A percentile compares a stretch with the other conserved stretches of the same genome.
Conservation (phyloP, 2,888 invertebrate species). For the Diarsia dahlii region DNA sequence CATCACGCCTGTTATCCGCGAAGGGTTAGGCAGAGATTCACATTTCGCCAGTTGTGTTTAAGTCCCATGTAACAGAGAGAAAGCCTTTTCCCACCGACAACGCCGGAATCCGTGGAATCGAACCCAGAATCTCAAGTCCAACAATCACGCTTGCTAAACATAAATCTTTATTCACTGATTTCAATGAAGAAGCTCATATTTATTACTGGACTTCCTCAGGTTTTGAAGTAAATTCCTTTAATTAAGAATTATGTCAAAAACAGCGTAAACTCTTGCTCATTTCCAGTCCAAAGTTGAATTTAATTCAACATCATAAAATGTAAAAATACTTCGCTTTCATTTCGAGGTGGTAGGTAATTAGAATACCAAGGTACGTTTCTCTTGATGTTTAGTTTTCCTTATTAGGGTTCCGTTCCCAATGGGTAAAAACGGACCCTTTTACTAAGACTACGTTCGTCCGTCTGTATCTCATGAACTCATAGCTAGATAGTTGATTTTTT, state of each 20-base stretch:
- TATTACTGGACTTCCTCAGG: neutral
- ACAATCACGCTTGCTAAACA: neutral
- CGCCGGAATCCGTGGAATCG: no score
- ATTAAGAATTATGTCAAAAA: constrained; percentile 42
- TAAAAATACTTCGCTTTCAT: constrained; percentile 37
- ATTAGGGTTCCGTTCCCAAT: neutral
- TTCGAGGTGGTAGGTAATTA: constrained; percentile 59
- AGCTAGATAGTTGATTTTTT: no score
- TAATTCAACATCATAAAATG: constrained; percentile 41
- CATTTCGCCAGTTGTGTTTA: no score
- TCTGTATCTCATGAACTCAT: no score
- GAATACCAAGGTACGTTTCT: constrained; percentile 39
- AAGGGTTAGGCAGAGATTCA: no score
- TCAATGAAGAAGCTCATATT: neutral
- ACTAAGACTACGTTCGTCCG: no score
- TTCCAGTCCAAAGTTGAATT: constrained; percentile 35
- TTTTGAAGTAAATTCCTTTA: constrained; percentile 33
- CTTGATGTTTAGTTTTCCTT: constrained; percentile 14
- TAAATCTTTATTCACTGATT: neutral
- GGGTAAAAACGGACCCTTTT: no score
- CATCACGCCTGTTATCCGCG: no score
- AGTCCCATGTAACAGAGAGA: no score
- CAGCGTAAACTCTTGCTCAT: constrained; percentile 17
- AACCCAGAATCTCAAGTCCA: no score
- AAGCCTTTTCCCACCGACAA: no score